These are phyloP conservation scores for Lepidothrix coronata DNA, from an alignment of 2,113 vertebrate genomes.

Conservation along the genomic window DNA sequence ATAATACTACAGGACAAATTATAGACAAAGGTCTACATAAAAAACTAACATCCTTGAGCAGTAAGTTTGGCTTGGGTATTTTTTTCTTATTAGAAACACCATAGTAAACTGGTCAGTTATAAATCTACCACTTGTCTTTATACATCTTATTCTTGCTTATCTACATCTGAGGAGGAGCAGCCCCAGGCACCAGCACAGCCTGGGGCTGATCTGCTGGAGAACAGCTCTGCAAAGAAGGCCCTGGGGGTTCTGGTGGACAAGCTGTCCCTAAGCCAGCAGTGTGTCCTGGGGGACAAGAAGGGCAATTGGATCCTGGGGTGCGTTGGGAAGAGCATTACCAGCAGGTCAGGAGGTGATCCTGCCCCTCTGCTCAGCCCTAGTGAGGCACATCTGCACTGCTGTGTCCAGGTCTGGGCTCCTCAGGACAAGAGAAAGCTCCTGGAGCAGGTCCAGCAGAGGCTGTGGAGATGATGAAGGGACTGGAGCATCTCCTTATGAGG, in stretches of 20 bases:
- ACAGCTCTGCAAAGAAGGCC: not conserved
- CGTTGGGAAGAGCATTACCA: not conserved
- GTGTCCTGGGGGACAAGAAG: not conserved
- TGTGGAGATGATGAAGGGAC: not conserved
- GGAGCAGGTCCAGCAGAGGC: not conserved
- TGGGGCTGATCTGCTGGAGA: not conserved
- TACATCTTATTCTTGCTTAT: not conserved
- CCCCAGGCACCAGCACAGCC: not conserved
- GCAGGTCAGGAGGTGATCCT: not conserved
- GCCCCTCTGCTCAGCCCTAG: not conserved
- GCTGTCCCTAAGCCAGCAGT: not conserved
- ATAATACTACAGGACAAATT: not conserved
- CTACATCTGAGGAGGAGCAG: not conserved
- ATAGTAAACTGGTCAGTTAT: not conserved
- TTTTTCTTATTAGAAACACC: not conserved
- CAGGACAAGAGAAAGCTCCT: not conserved
- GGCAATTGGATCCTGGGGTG: not conserved
- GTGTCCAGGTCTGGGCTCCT: not conserved
- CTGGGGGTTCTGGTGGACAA: not conserved
- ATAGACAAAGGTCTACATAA: not conserved
- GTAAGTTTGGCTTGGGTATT: not conserved
- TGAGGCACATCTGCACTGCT: not conserved
- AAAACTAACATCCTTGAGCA: not conserved
- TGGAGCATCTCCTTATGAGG: not conserved
- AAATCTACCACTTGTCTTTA: not conserved